Evolutionary conservation across 2,113 vertebrate species (phyloP).

Genomic region (Pterocles orientalis): DNA sequence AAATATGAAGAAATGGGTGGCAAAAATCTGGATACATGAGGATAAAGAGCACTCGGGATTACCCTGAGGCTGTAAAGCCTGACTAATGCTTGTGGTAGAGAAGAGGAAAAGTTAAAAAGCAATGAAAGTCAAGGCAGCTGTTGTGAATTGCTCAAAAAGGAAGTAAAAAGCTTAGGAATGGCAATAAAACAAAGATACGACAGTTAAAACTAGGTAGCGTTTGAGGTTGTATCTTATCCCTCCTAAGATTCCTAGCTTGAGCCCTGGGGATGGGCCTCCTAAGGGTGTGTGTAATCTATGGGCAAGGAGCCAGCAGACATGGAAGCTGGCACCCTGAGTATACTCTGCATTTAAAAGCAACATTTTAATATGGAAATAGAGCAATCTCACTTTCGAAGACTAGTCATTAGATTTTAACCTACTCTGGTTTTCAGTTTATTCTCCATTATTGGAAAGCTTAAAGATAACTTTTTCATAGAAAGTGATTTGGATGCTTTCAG

Average conservation of each 20-base stretch:
- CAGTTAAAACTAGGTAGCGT: neutral
- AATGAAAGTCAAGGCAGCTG: conserved; percentile 26
- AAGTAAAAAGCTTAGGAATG: conserved; percentile 32
- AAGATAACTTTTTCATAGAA: neutral
- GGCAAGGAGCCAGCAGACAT: conserved; percentile 18
- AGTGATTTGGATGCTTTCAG: neutral
- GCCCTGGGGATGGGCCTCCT: neutral
- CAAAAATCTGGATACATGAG: neutral
- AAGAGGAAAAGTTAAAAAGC: conserved; percentile 32
- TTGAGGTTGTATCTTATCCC: neutral
- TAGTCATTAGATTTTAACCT: neutral
- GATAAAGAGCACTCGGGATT: neutral
- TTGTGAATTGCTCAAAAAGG: neutral
- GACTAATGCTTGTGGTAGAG: neutral
- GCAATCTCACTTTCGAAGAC: neutral
- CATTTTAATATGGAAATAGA: neutral
- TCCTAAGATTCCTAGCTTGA: neutral
- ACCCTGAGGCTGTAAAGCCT: neutral
- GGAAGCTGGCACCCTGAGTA: neutral
- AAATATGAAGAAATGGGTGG: neutral
- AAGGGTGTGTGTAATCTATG: neutral
- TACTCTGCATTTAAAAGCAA: neutral
- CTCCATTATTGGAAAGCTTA: neutral
- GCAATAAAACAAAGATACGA: neutral
- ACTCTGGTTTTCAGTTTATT: neutral